Conservation (phyloP, 2,888 invertebrate genomes). For the Drosophila antonietae region DNA sequence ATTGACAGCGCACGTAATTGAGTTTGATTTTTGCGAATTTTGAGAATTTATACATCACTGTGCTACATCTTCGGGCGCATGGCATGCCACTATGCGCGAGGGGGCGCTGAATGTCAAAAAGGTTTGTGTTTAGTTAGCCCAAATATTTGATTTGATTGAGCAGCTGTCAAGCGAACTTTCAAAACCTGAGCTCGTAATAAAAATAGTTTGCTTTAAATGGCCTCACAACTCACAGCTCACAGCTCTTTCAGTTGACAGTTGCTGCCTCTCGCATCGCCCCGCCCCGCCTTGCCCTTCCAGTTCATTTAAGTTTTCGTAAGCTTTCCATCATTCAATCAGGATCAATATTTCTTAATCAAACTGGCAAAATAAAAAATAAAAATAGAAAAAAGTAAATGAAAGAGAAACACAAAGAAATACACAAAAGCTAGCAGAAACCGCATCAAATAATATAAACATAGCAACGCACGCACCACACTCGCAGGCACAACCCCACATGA, state of each 20-base stretch:
- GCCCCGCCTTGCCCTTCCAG: constrained; percentile 1
- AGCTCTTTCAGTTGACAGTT: constrained; percentile 8
- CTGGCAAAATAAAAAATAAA: constrained; percentile 32
- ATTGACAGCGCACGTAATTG: constrained; percentile 78
- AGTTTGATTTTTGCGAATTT: constrained; percentile 76
- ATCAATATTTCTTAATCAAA: constrained; percentile 80
- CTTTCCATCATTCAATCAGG: constrained; percentile 81
- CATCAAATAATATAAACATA: constrained; percentile 45
- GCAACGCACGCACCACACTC: constrained; percentile 34
- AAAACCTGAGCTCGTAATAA: constrained; percentile 72
- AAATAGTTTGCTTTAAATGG: constrained; percentile 44
- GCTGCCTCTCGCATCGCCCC: background rate
- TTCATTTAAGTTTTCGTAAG: constrained; percentile 64
- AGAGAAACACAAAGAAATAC: constrained; percentile 6
- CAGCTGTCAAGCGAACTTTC: constrained; percentile 72
- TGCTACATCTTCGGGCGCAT: constrained; percentile 35
- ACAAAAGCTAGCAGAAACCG: constrained; percentile 29
- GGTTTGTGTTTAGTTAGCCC: constrained; percentile 78
- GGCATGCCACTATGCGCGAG: constrained; percentile 14
- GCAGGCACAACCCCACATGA: constrained; percentile 36
- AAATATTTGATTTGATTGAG: constrained; percentile 80
- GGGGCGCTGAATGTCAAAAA: constrained; percentile 59
- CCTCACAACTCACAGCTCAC: constrained; percentile 22
- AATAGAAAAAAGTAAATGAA: background rate
- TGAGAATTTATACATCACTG: constrained; percentile 73